Evolutionary conservation across 2,113 vertebrate genomes (phyloP), one percentile per base, ranked within the genome.

Genomic region (Pteronura brasiliensis): DNA sequence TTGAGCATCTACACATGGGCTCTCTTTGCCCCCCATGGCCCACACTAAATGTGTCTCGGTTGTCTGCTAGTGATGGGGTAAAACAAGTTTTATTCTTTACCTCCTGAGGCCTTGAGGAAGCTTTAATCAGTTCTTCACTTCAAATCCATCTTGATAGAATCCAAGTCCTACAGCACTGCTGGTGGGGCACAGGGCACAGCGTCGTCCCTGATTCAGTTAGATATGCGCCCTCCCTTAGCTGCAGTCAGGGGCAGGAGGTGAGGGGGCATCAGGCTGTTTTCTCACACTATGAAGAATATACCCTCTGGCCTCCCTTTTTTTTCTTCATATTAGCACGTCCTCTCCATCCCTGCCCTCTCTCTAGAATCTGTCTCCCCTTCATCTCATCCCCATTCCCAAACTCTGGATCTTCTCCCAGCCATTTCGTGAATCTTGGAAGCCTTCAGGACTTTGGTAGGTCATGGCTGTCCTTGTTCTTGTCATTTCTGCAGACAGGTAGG

Each of bases 181-280:
- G 29, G 42, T 55, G 20, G 65, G 27, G 49, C 1, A 4, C 4
- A 47, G 44, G 36, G 27, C 10, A 29, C 0, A 2, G 63, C 0
- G 3, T 4, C 0, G 3, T 4, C 31, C 20, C 0, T 34, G 42
- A 20, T 36, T 25, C 21, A 72, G 74, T 7, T 47, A 44, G 23
- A 13, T 29, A 31, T 3, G 11, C 8, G 21, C 3, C 23, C 36
- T 23, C 6, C 42, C 84, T 83, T 18, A 27, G 71, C 42, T 61
- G 59, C 15, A 59, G 52, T 57, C 63, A 69, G 18, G 29, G n/a
- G 57, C 5, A 87, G 71, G 57, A 20, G 34, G 17, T 12, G 36
- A 74, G 29, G 9, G 18, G 2, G 2, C 29, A 34, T 12, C 6
- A 20, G 3, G 4, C 4, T 55, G 7, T 27, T 57, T 7, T 31